Evolutionary conservation across 2,888 invertebrate species (phyloP), one percentile per base, ranked within the genome.

Genomic region (Drosophila bunnanda): DNA sequence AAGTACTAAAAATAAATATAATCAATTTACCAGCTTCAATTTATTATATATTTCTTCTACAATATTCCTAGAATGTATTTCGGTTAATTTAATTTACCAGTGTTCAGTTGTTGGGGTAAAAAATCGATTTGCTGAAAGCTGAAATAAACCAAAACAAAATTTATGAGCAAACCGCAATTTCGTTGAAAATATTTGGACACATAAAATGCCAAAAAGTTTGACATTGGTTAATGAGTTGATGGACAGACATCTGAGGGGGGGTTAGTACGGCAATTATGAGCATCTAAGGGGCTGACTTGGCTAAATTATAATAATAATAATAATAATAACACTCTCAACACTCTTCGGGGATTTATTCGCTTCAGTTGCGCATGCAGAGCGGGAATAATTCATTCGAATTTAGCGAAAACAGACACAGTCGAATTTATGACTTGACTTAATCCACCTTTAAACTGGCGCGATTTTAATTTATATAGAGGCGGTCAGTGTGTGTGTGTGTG

Each of bases 351-450:
- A 71, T 41, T 70, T 70, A 71, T 67, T 56, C 30, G 48, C 17
- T 44, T 60, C 43, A 28, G 54, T 54, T 73, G 50, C 72, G 73
- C 62, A 52, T 36, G 64, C 38, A 34, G 43, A 48, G 28, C 20
- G 32, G 30, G 38, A 60, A 78, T 79, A 77, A 69, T 60, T 82
- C 65, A 82, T 83, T 83, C 62, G 69, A 72, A 78, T 83, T 83
- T 77, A 78, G 67, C 66, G 20, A 66, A 50, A 48, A 44, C 65
- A 65, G 65, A 65, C 48, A 9, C 48, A 20, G 22, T 43, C 71
- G 74, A 82, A 85, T 85, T 85, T 85, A 85, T 85, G 80, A 72
- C 64, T 82, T 88, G 88, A 88, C 86, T 86, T 86, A 83, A 86
- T 80, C 83, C 88, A 86, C 83, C 83, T 88, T 79, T 83, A 83